Percentiles rank a stretch among this genome's conserved stretches.
Evolutionary conservation across 2,888 invertebrate species (phyloP).

Genomic region (Drymonia ruficornis): DNA sequence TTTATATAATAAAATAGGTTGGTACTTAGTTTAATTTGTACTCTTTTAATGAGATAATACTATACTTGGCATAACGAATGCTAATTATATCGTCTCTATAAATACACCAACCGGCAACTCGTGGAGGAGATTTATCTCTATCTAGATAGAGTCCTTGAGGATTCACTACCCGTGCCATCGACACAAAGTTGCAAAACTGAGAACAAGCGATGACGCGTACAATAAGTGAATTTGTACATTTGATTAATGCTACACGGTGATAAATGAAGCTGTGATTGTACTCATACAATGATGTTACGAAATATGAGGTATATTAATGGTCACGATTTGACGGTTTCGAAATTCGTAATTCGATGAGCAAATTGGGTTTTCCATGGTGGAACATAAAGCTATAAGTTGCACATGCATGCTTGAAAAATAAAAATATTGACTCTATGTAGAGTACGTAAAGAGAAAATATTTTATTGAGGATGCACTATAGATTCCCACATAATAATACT

Average conservation of each 20-base stretch:
- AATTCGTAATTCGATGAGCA: neutral
- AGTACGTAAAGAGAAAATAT: too few relatives aligned
- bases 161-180: constrained; percentile 24
- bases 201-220: constrained; percentile 31
- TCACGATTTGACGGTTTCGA: neutral
- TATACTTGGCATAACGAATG: too few relatives aligned
- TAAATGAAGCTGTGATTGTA: constrained; percentile 32
- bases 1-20: too few relatives aligned
- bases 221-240: constrained; percentile 29
- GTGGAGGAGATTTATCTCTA: constrained; percentile 2
- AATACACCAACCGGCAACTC: constrained; percentile 10
- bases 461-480: too few relatives aligned
- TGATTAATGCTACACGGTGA: constrained; percentile 28
- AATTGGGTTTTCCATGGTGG: neutral
- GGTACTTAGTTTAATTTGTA: too few relatives aligned
- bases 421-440: too few relatives aligned
- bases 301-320: neutral
- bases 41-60: too few relatives aligned
- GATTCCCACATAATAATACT: too few relatives aligned
- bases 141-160: constrained; percentile 15
- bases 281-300: neutral
- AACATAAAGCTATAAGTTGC: too few relatives aligned
- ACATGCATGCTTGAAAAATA: too few relatives aligned
- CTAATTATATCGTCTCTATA: neutral
- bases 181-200: constrained; percentile 25